These are phyloP conservation scores for Aphidius ervi DNA, from an alignment of 1,140 invertebrate genomes.

Conservation along the genomic window DNA sequence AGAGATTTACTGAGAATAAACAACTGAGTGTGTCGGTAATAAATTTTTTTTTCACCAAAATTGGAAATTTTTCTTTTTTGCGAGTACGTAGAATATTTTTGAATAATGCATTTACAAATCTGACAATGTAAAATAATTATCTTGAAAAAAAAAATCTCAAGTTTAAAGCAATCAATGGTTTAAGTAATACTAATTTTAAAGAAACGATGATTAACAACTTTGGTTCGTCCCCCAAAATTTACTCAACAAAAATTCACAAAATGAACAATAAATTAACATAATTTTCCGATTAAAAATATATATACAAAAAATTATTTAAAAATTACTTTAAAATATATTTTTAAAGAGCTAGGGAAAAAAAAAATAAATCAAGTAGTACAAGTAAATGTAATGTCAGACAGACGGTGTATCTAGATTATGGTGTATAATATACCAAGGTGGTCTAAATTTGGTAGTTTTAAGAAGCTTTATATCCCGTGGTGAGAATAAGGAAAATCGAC, in stretches of 20 bases:
- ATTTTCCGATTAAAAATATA: neutral
- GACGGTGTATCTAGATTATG: too few species aligned
- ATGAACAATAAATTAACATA: conserved; percentile 12
- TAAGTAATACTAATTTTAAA: conserved; percentile 20
- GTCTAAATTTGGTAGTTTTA: neutral
- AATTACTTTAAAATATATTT: too few species aligned
- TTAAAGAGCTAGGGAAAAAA: too few species aligned
- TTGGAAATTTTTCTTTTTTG: too few species aligned
- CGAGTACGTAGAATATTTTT: too few species aligned
- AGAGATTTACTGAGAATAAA: too few species aligned
- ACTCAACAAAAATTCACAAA: conserved; percentile 5
- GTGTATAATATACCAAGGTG: neutral
- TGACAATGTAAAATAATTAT: too few species aligned
- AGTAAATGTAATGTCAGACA: too few species aligned
- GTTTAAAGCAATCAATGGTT: conserved; percentile 27
- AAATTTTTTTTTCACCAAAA: too few species aligned
- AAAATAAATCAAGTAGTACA: too few species aligned
- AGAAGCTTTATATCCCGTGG: conserved; percentile 15
- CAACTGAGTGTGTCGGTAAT: too few species aligned
- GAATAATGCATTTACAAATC: too few species aligned
- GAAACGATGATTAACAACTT: conserved; percentile 21
- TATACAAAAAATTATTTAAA: neutral
- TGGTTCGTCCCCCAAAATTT: conserved; percentile 11
- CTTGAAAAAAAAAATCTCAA: conserved; percentile 7
- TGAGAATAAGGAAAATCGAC: neutral